Evolutionary conservation across 2,888 invertebrate species (phyloP).

Genomic region (Pardosa pseudoannulata): DNA sequence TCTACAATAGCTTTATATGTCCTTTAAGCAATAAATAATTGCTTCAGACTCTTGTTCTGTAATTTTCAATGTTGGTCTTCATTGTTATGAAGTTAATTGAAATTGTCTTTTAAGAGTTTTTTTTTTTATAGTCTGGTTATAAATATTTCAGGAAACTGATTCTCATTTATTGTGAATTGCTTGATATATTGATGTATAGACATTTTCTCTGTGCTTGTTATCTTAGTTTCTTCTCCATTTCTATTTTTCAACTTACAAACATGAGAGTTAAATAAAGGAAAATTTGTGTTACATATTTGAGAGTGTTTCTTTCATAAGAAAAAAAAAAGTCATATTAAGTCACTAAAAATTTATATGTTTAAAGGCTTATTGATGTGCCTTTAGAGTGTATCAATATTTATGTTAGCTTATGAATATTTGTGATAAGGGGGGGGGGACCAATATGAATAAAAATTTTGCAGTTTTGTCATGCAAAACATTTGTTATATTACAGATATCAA

Average conservation of each 20-base stretch:
- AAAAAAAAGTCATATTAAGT: too few relatives aligned
- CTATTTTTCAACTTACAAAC: slow-evolving; percentile 5
- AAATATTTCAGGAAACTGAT: not conserved
- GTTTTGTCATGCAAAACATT: too few relatives aligned
- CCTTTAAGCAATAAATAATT: slow-evolving; percentile 13
- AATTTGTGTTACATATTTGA: not conserved
- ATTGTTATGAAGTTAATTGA: not conserved
- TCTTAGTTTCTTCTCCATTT: slow-evolving; percentile 10
- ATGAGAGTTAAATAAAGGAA: slow-evolving; percentile 6
- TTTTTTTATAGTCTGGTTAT: slow-evolving; percentile 1
- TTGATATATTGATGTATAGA: slow-evolving; percentile 50
- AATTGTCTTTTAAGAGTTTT: not conserved
- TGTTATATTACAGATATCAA: too few relatives aligned
- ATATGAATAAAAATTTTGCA: too few relatives aligned
- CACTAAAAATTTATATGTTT: too few relatives aligned
- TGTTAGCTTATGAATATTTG: too few relatives aligned
- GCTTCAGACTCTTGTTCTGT: slow-evolving; percentile 1
- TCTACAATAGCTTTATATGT: not conserved
- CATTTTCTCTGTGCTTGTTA: slow-evolving; percentile 13
- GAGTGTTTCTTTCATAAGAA: too few relatives aligned
- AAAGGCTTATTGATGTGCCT: too few relatives aligned
- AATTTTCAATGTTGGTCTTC: slow-evolving; percentile 16
- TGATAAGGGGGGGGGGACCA: too few relatives aligned
- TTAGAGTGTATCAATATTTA: too few relatives aligned
- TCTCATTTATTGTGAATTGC: slow-evolving; percentile 24